These are phyloP conservation scores for Hemitrygon akajei DNA, from an alignment of 2,797 vertebrate species.

Conservation along the genomic window DNA sequence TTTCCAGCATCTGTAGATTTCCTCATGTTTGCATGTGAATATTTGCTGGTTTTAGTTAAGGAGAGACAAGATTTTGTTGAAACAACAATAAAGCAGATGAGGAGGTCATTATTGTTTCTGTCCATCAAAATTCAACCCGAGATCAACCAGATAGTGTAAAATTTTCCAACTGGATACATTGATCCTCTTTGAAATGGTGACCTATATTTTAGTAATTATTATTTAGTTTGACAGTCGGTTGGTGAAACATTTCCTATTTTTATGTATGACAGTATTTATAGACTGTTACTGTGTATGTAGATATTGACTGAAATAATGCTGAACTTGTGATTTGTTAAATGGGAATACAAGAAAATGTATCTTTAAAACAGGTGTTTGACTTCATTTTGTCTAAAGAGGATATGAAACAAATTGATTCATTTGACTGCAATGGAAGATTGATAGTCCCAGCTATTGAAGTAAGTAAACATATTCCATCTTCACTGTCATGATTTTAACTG, in stretches of 20 bases:
- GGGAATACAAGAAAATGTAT: neutral
- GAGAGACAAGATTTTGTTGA: neutral
- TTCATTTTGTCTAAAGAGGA: conserved; percentile 56
- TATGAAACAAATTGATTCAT: conserved; percentile 53
- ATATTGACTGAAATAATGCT: neutral
- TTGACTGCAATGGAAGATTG: conserved; percentile 53
- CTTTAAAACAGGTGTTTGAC: conserved; percentile 54
- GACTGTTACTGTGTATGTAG: neutral
- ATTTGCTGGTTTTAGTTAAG: neutral
- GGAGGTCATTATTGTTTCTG: neutral
- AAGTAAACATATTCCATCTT: conserved; percentile 35
- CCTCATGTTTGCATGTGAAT: too few species aligned
- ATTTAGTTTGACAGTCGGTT: neutral
- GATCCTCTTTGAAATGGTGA: neutral
- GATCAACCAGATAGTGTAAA: too few species aligned
- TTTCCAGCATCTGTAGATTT: too few species aligned
- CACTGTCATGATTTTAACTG: neutral
- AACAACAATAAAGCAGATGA: neutral
- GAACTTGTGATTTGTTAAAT: neutral
- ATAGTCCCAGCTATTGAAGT: conserved; percentile 57
- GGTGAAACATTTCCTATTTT: neutral
- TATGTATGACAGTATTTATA: neutral
- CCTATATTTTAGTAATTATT: neutral
- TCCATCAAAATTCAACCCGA: neutral
- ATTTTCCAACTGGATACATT: neutral